phyloP scores from a whole-genome alignment of 2,888 invertebrate species.

The Xestoiulus laeticollis region DNA sequence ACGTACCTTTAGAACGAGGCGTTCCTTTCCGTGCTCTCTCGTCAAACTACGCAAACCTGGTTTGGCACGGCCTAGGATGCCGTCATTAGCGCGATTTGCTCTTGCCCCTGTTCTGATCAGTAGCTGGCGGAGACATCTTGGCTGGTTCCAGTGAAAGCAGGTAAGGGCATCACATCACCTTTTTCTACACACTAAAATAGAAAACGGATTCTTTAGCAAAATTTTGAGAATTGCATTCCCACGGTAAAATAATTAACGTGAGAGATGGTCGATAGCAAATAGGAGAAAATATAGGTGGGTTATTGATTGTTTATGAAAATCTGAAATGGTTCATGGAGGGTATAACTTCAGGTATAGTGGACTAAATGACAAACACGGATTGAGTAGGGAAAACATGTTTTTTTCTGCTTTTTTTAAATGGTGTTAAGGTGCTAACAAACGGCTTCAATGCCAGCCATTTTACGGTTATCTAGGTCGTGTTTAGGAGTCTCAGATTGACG shows the following conservation, averaged over 20 bases:
- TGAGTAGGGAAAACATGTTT: too few species aligned
- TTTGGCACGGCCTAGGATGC: slow-evolving; percentile 28
- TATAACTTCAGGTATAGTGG: background rate
- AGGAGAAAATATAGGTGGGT: background rate
- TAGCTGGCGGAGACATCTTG: slow-evolving; percentile 15
- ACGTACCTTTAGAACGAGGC: slow-evolving; percentile 1
- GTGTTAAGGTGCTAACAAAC: background rate
- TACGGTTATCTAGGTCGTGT: background rate
- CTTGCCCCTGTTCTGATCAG: background rate
- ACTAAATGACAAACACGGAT: background rate
- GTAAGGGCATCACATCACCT: background rate
- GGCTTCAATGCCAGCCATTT: background rate
- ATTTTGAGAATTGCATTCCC: background rate
- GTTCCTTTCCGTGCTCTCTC: background rate
- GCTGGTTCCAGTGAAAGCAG: background rate
- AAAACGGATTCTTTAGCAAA: background rate
- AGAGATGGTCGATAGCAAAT: background rate
- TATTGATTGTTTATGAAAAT: background rate
- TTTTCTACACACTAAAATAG: background rate
- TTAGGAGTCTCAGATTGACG: background rate
- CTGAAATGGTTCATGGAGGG: background rate
- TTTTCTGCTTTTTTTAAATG: too few species aligned
- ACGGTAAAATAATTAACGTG: background rate
- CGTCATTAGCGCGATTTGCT: background rate
- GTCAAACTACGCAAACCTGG: background rate